These are phyloP conservation scores for Masticophis lateralis DNA, from an alignment of 2,797 vertebrate species.

Conservation along the genomic window DNA sequence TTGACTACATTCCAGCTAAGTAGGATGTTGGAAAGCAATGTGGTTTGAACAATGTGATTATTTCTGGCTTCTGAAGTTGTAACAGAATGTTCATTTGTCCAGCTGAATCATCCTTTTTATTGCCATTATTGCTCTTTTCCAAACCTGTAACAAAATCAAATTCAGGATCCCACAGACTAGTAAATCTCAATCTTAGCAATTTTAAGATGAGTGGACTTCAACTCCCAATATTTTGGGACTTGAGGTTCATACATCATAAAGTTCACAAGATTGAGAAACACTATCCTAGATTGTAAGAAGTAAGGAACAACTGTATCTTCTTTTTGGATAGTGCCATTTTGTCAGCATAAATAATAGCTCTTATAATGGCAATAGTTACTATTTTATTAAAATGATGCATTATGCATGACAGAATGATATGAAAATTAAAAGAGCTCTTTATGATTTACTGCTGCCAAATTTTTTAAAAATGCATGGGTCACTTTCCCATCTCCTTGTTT, in stretches of 20 bases:
- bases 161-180: not conserved
- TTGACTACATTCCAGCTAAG: not conserved
- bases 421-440: not conserved
- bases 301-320: not conserved
- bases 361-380: not conserved
- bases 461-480: not conserved
- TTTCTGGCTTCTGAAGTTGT: not conserved
- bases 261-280: not conserved
- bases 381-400: not conserved
- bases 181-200: not conserved
- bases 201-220: not conserved
- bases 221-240: not conserved
- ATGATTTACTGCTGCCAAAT: not conserved
- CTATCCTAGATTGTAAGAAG: not conserved
- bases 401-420: not conserved
- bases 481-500: constrained; percentile 11
- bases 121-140: not conserved
- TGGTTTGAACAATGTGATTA: not conserved
- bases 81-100: not conserved
- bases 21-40: constrained; percentile 13
- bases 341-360: not conserved
- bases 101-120: not conserved
- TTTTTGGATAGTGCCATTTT: too few species aligned
- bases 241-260: not conserved
- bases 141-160: not conserved